Evolutionary conservation across 37 sponge, comb jelly and placozoan species (phyloP).

Genomic region (Chondrosia reniformis): DNA sequence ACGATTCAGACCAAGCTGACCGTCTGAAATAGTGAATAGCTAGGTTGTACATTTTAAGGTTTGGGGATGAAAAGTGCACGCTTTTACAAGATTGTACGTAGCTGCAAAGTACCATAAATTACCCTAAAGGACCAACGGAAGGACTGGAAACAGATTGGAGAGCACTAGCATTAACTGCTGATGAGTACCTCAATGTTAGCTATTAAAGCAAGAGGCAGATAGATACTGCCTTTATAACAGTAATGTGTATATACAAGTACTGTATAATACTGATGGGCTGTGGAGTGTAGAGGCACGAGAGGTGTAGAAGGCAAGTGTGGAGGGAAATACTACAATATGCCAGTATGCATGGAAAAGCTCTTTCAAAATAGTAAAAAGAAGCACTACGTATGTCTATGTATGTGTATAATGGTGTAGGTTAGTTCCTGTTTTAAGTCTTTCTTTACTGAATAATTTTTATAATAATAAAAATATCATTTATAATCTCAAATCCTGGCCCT

Average conservation of each 20-base stretch:
- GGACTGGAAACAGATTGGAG: no score
- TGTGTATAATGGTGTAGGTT: no score
- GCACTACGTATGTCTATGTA: no score
- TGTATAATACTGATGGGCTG: neutral
- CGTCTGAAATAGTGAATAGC: neutral
- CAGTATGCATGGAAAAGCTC: neutral
- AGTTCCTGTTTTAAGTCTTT: no score
- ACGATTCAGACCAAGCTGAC: neutral
- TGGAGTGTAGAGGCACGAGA: constrained; percentile 3
- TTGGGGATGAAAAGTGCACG: neutral
- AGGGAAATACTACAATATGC: neutral
- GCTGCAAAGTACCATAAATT: no score
- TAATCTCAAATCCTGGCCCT: no score
- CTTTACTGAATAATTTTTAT: no score
- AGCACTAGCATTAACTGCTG: neutral
- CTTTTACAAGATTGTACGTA: neutral
- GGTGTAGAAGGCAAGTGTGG: neutral
- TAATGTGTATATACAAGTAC: neutral
- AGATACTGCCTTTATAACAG: neutral
- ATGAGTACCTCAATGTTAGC: neutral
- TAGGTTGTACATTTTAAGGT: neutral
- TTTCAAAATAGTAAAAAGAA: no score
- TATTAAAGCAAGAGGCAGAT: neutral
- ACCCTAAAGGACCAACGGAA: no score
- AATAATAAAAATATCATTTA: no score